Conservation (phyloP, 2,797 vertebrate species). For the Florisuga fusca region DNA sequence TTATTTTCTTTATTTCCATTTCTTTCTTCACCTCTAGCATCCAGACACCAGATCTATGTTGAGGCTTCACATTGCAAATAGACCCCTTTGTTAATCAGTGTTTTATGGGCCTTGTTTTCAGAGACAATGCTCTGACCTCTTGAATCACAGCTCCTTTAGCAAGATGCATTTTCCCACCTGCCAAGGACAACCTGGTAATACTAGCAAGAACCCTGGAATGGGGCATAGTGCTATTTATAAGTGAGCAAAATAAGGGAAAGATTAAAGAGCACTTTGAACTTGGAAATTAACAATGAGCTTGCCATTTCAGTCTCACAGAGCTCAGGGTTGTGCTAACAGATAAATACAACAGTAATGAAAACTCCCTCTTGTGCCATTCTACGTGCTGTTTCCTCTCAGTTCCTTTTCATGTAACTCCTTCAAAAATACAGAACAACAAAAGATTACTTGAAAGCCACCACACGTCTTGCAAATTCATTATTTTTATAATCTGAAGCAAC, state of each 20-base stretch:
- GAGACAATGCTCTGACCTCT: conserved; percentile 19
- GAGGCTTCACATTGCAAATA: background rate
- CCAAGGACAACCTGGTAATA: conserved; percentile 26
- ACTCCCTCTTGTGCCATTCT: conserved; percentile 33
- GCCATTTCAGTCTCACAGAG: conserved; percentile 28
- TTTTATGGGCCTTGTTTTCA: conserved; percentile 26
- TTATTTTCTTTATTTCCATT: conserved; percentile 50
- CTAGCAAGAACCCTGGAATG: background rate
- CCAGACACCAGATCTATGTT: background rate
- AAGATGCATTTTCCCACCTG: conserved; percentile 1
- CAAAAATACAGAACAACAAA: background rate
- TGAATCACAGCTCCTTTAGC: background rate
- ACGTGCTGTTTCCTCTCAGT: conserved; percentile 6
- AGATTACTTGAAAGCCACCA: conserved; percentile 21
- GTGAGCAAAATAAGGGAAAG: background rate
- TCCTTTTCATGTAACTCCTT: conserved; percentile 21
- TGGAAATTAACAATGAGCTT: conserved; percentile 53
- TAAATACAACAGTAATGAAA: conserved; percentile 48
- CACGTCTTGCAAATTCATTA: conserved; percentile 18
- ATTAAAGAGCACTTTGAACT: conserved; percentile 56
- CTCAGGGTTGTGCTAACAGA: conserved; percentile 30
- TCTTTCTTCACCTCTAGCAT: background rate
- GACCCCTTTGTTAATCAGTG: background rate
- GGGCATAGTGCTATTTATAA: background rate
- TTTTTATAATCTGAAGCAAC: background rate